These are phyloP conservation scores for Saccopteryx bilineata DNA, from an alignment of 2,113 vertebrate genomes.

Conservation along the genomic window DNA sequence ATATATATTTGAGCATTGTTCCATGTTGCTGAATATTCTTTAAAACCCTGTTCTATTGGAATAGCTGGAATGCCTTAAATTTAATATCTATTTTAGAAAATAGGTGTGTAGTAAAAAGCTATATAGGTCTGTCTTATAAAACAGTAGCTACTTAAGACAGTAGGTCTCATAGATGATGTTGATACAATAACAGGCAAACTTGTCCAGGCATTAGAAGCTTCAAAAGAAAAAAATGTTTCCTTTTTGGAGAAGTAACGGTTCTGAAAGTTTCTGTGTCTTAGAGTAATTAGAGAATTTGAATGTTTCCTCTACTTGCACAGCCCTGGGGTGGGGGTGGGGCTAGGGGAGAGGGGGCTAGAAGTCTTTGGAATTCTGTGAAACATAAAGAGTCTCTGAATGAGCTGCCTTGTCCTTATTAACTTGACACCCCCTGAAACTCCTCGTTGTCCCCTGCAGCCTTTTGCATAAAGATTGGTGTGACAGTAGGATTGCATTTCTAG, in stretches of 20 bases:
- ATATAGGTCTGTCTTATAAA: not conserved
- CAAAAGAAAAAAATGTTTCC: not conserved
- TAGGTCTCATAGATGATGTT: not conserved
- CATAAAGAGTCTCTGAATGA: not conserved
- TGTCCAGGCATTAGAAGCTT: not conserved
- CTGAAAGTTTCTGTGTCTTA: not conserved
- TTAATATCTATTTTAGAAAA: not conserved
- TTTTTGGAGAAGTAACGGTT: not conserved
- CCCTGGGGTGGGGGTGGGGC: no score
- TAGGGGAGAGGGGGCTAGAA: not conserved
- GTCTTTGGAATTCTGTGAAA: not conserved
- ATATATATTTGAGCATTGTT: not conserved
- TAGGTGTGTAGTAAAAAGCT: not conserved
- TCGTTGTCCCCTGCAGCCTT: not conserved
- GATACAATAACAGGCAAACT: not conserved
- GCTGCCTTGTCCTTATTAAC: not conserved
- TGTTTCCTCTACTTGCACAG: not conserved
- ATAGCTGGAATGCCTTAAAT: slow-evolving; percentile 25
- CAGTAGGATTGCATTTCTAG: not conserved
- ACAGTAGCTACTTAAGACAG: not conserved
- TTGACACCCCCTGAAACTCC: not conserved
- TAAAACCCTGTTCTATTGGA: not conserved
- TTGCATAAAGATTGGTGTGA: not conserved
- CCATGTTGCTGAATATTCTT: not conserved
- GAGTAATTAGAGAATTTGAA: not conserved